These are phyloP conservation scores for Meriones psammophilus DNA, from an alignment of 2,797 vertebrate genomes.

Conservation along the genomic window DNA sequence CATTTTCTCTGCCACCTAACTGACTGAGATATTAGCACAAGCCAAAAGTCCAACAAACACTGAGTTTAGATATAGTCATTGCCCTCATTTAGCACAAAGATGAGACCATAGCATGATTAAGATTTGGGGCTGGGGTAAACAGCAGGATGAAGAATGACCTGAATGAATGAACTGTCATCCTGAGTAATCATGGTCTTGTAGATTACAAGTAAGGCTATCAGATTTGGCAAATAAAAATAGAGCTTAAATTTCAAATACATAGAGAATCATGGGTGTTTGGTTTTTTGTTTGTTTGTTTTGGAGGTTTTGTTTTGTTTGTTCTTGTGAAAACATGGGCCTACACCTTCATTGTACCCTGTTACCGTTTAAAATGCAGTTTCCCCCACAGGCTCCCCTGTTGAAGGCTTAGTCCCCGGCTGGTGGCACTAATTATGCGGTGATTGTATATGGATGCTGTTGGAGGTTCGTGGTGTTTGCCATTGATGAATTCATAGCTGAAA, in stretches of 20 bases:
- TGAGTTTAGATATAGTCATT: background rate
- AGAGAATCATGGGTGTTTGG: background rate
- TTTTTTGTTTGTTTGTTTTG: too few species aligned
- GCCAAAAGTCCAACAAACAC: background rate
- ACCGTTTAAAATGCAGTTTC: background rate
- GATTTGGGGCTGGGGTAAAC: too few species aligned
- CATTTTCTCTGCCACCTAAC: background rate
- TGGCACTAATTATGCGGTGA: background rate
- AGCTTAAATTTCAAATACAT: slow-evolving; percentile 39
- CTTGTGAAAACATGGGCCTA: background rate
- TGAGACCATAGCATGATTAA: background rate
- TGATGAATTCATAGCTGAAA: background rate
- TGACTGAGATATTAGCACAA: slow-evolving; percentile 12
- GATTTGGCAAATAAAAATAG: background rate
- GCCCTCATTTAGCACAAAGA: background rate
- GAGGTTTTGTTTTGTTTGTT: background rate
- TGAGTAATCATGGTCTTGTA: rapidly evolving
- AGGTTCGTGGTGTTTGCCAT: background rate
- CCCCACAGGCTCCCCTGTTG: background rate
- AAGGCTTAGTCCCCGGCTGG: background rate
- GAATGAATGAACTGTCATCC: background rate
- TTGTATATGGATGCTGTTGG: background rate
- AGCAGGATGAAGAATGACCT: background rate
- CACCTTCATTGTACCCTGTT: background rate
- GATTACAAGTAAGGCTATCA: background rate